Conservation (phyloP, 2,888 invertebrate genomes). For the Charanyca ferruginea region DNA sequence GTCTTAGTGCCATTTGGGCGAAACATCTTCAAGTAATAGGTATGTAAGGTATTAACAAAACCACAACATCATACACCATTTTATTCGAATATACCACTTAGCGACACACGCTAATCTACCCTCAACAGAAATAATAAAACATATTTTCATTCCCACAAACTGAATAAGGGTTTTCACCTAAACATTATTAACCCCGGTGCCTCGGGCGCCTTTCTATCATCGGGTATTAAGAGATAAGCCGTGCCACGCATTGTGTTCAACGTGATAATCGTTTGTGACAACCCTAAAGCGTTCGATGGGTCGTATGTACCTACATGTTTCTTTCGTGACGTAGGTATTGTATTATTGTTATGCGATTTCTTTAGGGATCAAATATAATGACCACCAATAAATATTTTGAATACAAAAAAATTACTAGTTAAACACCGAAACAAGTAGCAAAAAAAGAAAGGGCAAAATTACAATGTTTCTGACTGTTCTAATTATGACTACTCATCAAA, state of each 20-base stretch:
- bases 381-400: no score
- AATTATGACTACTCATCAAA: no score
- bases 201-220: slow-evolving; percentile 69
- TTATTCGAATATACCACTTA: background rate
- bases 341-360: no score
- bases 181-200: slow-evolving; percentile 64
- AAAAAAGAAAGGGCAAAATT: no score
- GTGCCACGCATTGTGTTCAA: slow-evolving; percentile 62
- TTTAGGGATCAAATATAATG: no score
- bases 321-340: background rate
- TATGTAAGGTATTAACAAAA: background rate
- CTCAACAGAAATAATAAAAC: slow-evolving; percentile 50
- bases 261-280: slow-evolving; percentile 68
- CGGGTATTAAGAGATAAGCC: slow-evolving; percentile 73
- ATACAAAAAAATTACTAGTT: no score
- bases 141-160: slow-evolving; percentile 57
- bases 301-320: slow-evolving; percentile 31
- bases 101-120: slow-evolving; percentile 19
- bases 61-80: background rate
- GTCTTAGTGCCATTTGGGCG: no score
- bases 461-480: no score
- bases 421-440: no score
- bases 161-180: slow-evolving; percentile 57
- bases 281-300: slow-evolving; percentile 50
- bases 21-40: no score